phyloP scores from a whole-genome alignment of 2,888 invertebrate genomes.

The Myathropa florea region DNA sequence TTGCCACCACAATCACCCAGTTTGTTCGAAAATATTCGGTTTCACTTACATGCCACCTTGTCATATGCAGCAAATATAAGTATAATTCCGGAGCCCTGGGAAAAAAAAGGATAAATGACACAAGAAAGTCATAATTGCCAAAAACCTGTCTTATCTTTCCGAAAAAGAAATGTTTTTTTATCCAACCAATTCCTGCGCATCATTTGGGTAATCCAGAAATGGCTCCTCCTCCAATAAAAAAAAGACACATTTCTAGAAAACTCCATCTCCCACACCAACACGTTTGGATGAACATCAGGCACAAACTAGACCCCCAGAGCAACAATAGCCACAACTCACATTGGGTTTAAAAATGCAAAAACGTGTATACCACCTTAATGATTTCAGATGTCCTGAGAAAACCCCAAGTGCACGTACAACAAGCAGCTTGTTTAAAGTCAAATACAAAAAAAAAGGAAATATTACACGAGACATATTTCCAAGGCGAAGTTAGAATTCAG shows the following conservation, averaged over 20 bases:
- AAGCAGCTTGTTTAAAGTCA: constrained; percentile 21
- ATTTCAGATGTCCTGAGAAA: constrained; percentile 37
- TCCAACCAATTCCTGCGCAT: too few relatives aligned
- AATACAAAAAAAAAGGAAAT: background rate
- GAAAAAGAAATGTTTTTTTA: constrained; percentile 4
- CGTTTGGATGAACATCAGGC: constrained; percentile 12
- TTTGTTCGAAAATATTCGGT: too few relatives aligned
- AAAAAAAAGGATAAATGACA: constrained; percentile 23
- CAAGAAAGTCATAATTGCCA: constrained; percentile 1
- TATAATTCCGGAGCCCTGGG: too few relatives aligned
- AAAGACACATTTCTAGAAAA: background rate
- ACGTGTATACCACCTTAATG: constrained; percentile 36
- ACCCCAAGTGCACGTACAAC: constrained; percentile 32
- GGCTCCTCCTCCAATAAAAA: background rate
- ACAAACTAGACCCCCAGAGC: constrained; percentile 11
- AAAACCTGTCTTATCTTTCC: constrained; percentile 12
- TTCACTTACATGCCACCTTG: background rate
- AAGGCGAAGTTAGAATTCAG: constrained; percentile 20
- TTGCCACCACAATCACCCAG: too few relatives aligned
- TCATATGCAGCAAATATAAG: background rate
- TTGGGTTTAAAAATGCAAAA: background rate
- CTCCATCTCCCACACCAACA: background rate
- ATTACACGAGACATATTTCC: constrained; percentile 35
- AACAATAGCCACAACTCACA: constrained; percentile 27
- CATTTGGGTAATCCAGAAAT: background rate